Evolutionary conservation across 2,113 vertebrate genomes (phyloP), one percentile per base, ranked within the genome.

Genomic region (Sinosuthora webbiana): DNA sequence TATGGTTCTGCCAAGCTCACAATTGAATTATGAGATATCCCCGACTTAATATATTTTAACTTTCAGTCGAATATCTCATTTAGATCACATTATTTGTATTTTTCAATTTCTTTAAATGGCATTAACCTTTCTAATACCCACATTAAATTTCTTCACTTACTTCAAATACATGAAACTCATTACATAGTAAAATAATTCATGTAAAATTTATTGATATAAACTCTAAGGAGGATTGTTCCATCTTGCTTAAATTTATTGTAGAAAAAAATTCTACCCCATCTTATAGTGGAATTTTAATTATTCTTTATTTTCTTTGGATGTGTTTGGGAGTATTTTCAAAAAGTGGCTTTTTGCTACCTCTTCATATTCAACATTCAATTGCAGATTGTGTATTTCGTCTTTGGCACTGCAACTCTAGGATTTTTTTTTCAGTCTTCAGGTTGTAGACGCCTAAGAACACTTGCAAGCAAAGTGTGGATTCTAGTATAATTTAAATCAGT

Each of bases 101-200:
- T 91, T 91, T 73, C 19, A 62, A 30, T 64, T 83, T 94, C 41
- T 84, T 95, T 85, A 87, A 91, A 90, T 63, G 42, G 0, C 28
- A 81, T 90, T 93, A 96, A 90, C 56, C 47, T 86, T 94, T 92
- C 37, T 59, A 73, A 52, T 28, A 55, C 5, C 24, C 24, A 77
- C 41, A 87, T 93, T 89, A 89, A 37, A 85, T 82, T 95, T 92
- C n/a, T 84, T 93, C 73, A 59, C 45, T 76, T 93, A 75, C 55
- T 90, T 95, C 50, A 65, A 77, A 79, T 47, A 50, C 21, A 35
- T 37, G 47, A 75, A 93, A 65, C 7, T 84, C 55, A 71, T 93
- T 95, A 74, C 7, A 33, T 20, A 28, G 45, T 62, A 93, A 94
- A 88, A 93, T 82, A 87, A 83, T 60, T 94, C 22, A 62, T 45